Conservation (phyloP, 2,797 vertebrate species). For the Coluber constrictor region DNA sequence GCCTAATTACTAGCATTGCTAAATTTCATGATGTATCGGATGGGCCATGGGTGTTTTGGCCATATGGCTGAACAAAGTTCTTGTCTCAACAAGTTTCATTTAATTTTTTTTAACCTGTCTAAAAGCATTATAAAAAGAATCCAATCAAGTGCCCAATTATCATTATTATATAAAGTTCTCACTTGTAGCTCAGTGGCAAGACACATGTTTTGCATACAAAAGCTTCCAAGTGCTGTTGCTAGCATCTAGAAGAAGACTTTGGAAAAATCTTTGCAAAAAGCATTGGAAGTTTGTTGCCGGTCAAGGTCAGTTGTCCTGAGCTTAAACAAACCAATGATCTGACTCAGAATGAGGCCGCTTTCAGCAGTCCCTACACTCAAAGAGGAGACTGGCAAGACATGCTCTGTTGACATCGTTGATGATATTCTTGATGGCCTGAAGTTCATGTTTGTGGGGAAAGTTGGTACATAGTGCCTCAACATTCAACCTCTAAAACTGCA, state of each 20-base stretch:
- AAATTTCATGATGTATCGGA: not conserved
- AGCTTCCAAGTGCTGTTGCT: not conserved
- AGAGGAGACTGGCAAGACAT: not conserved
- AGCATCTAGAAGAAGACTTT: not conserved
- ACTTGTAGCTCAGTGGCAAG: not conserved
- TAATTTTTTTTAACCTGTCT: not conserved
- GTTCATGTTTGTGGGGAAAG: not conserved
- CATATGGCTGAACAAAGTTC: conserved; percentile 25
- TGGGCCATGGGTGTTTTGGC: not conserved
- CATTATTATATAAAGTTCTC: not conserved
- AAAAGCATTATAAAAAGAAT: conserved; percentile 1
- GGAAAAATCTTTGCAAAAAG: not conserved
- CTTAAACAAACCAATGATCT: not conserved
- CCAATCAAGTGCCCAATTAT: not conserved
- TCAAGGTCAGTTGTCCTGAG: not conserved
- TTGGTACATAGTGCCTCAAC: not conserved
- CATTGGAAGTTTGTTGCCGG: not conserved
- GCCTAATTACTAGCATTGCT: conserved; percentile 19
- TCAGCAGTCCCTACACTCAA: not conserved
- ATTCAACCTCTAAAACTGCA: not conserved
- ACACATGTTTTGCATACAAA: not conserved
- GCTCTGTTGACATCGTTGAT: not conserved
- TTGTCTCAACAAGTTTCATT: conserved; percentile 2
- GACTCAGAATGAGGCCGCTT: not conserved
- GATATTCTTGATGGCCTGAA: not conserved